Percentiles rank a stretch among this genome's conserved stretches.
Conservation (phyloP, 2,797 vertebrate species). For the Melanotaenia parkinsoni region DNA sequence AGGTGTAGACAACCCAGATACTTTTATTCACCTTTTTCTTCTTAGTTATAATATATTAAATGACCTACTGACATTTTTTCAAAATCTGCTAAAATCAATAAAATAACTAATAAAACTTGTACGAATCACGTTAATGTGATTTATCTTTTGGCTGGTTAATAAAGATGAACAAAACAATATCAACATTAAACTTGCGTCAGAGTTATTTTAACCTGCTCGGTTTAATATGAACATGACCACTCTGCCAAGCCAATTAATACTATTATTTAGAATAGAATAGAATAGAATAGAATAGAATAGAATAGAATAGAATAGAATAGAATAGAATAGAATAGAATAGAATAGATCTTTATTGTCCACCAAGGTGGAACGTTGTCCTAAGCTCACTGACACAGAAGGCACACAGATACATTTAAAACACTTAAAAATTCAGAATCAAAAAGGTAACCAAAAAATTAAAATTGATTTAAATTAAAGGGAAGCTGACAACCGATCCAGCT, state of each 20-base stretch:
- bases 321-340: too few species aligned
- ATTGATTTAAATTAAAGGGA: not conserved
- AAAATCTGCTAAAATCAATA: too few species aligned
- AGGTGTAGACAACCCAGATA: not conserved
- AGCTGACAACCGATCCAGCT: not conserved
- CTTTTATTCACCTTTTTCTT: not conserved
- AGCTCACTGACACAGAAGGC: too few species aligned
- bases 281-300: too few species aligned
- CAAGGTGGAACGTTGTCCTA: too few species aligned
- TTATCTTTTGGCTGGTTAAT: not conserved
- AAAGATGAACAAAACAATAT: slow-evolving; percentile 11
- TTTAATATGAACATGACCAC: not conserved
- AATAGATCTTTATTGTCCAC: too few species aligned
- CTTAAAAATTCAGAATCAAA: too few species aligned
- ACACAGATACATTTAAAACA: too few species aligned
- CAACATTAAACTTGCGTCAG: not conserved
- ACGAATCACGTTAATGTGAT: not conserved
- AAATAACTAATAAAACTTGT: not conserved
- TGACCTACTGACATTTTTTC: not conserved
- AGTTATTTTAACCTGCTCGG: slow-evolving; percentile 11
- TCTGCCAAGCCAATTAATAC: not conserved
- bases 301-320: too few species aligned
- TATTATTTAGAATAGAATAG: not conserved
- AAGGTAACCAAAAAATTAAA: too few species aligned
- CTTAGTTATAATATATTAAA: not conserved